Percentiles rank a stretch among this genome's conserved stretches.
These are phyloP conservation scores for Tetranychus piercei DNA, from an alignment of 2,888 invertebrate species.

Conservation along the genomic window DNA sequence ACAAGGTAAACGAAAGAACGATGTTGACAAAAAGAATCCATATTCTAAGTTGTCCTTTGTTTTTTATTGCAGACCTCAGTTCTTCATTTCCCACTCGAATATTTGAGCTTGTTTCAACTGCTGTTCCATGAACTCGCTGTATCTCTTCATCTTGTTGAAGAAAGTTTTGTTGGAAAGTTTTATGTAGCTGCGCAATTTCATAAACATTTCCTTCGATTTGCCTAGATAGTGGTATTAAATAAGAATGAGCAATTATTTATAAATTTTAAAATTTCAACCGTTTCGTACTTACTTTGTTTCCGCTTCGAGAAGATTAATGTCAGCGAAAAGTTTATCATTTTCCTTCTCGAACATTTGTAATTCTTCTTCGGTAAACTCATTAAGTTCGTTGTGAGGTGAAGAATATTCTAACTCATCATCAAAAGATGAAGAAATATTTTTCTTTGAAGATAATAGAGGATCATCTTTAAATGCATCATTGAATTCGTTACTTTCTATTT, in stretches of 20 bases:
- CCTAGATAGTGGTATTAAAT: conserved; percentile 26
- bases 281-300: conserved; percentile 66
- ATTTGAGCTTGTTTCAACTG: conserved; percentile 81
- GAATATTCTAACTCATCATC: neutral
- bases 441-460: neutral
- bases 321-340: conserved; percentile 65
- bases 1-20: conserved; percentile 80
- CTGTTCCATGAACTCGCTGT: conserved; percentile 66
- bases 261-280: conserved; percentile 11
- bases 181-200: conserved; percentile 83
- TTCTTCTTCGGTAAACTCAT: conserved; percentile 14
- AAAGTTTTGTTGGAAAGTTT: conserved; percentile 85
- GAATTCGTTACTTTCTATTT: neutral
- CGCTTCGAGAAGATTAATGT: conserved; percentile 67
- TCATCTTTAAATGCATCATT: neutral
- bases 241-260: neutral
- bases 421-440: neutral
- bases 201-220: conserved; percentile 54
- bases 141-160: conserved; percentile 83
- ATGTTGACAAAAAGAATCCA: conserved; percentile 85
- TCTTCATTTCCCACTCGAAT: conserved; percentile 91
- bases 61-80: conserved; percentile 85
- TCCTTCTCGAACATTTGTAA: conserved; percentile 53
- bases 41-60: conserved; percentile 82
- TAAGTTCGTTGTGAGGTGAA: neutral